Evolutionary conservation across 2,113 vertebrate genomes (phyloP).

Genomic region (Formicarius rufipectus): DNA sequence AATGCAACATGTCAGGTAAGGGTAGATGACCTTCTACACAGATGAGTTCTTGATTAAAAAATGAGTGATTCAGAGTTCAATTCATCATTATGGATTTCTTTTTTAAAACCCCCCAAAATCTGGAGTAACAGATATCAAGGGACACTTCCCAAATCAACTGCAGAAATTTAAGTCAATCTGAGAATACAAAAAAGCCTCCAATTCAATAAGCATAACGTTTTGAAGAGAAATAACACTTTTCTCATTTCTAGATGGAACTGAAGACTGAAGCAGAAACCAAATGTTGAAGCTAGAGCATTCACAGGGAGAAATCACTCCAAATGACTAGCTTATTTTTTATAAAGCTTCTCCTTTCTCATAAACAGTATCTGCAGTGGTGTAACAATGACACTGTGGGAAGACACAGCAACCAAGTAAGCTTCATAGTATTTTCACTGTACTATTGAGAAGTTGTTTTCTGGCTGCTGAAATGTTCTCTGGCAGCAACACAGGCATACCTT

Average conservation of each 20-base stretch:
- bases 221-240: neutral
- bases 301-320: neutral
- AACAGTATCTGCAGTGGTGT: neutral
- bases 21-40: neutral
- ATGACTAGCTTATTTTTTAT: neutral
- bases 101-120: neutral
- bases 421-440: neutral
- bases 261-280: neutral
- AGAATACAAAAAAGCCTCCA: neutral
- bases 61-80: neutral
- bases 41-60: neutral
- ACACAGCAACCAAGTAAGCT: neutral
- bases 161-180: neutral
- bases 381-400: neutral
- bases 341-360: neutral
- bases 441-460: neutral
- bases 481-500: neutral
- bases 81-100: neutral
- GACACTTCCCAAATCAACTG: neutral
- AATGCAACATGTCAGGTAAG: neutral
- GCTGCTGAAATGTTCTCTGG: neutral
- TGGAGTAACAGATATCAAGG: neutral
- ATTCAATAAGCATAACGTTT: neutral
- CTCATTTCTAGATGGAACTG: neutral
- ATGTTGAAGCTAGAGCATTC: neutral